These are phyloP conservation scores for Metacarcinus magister DNA, from an alignment of 2,888 invertebrate genomes.

Conservation along the genomic window DNA sequence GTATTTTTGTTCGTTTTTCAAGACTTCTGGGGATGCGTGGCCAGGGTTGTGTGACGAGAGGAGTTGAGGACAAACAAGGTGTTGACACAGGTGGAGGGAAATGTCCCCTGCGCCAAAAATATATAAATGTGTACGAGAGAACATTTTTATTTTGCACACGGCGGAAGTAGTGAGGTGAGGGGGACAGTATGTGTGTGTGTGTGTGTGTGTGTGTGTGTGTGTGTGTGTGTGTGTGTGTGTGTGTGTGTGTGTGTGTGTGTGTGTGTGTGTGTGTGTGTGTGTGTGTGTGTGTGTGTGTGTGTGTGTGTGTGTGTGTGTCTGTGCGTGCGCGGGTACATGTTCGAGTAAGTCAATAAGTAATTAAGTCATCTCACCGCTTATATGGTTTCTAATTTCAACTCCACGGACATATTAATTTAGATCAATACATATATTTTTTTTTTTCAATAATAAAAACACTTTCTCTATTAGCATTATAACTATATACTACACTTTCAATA, in stretches of 20 bases:
- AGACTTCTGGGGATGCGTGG: not conserved
- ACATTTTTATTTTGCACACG: conserved; percentile 11
- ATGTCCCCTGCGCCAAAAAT: not conserved
- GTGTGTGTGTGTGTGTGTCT: not conserved
- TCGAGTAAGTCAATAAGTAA: not conserved
- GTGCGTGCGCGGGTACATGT: not conserved
- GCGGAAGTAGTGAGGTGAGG: conserved; percentile 12
- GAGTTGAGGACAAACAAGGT: not conserved
- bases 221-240: conserved; percentile 41
- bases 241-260: conserved; percentile 1
- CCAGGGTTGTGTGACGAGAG: not conserved
- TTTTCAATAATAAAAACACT: not conserved
- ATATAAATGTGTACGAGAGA: conserved; percentile 34
- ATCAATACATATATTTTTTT: not conserved
- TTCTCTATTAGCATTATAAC: too few species aligned
- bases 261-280: conserved; percentile 6
- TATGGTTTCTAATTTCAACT: not conserved
- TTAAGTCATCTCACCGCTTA: not conserved
- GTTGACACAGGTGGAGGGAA: not conserved
- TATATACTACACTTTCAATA: not conserved
- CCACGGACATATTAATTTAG: not conserved
- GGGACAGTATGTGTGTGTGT: not conserved
- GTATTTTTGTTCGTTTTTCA: not conserved
- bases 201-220: conserved; percentile 44
- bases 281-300: conserved; percentile 2